Base-by-base conservation (phyloP, 2,888 invertebrate genomes). In the Baronia brevicornis region DNA sequence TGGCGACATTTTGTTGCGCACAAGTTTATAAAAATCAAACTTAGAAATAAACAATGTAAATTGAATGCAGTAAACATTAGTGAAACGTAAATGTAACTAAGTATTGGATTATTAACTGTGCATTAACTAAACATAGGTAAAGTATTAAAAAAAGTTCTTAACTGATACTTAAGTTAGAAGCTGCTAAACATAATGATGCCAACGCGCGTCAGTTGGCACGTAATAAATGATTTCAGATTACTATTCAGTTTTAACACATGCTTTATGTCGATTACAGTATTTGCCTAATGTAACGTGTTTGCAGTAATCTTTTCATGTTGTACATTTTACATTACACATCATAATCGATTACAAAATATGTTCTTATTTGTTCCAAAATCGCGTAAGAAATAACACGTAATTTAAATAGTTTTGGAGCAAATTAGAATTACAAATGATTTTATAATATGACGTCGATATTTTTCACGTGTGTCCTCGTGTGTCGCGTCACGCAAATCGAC, bases 61-160 rank as follows among this genome's bases (percentile, higher is more conserved):
- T 42, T 48, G 39, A 36, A 52, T 41, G 51, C 40, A 41, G 39
- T 49, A 51, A 55, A 40, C 60, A 66, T 65, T 61, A 68, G 57
- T 61, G 55, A 55, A 54, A 40, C 46, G 54, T 46, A 44, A 53
- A 56, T 54, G 54, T 60, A 67, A 61, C 58, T 59, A 71, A 62
- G 48, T 67, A 67, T 55, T 60, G 55, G 60, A 64, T 75, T 73
- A 70, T 64, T 58, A 54, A 66, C 64, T 72, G 73, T 78, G 74
- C 70, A 70, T 68, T 68, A 77, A 78, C 68, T 75, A 71, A 74
- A 71, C 62, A 46, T 60, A 68, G 48, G 60, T 65, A 69, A 67
- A 68, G 46, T 55, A 69, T 56, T 58, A 60, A 63, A 66, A 73
- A 70, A 63, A 70, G 73, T 41, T 48, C 68, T 74, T 78, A 63